phyloP scores from a whole-genome alignment of 2,888 invertebrate genomes.

The Candidula unifasciata region DNA sequence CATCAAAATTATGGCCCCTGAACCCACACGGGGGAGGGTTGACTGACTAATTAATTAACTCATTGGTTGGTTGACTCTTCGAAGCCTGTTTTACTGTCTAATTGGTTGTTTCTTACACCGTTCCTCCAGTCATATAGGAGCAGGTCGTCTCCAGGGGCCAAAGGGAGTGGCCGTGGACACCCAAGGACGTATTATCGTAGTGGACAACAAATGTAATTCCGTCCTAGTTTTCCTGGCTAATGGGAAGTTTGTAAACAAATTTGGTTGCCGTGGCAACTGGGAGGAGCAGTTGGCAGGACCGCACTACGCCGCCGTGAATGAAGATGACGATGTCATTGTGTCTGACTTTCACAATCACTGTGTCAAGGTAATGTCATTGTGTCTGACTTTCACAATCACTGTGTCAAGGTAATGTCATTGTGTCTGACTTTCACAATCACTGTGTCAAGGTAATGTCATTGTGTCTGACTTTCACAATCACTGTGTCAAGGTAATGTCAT shows the following conservation, averaged over 20 bases:
- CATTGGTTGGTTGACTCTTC: too few relatives aligned
- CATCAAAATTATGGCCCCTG: too few relatives aligned
- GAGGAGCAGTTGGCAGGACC: constrained; percentile 81
- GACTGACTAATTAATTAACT: too few relatives aligned
- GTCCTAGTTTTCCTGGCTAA: constrained; percentile 79
- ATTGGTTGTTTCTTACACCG: neutral
- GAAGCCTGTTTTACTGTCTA: neutral
- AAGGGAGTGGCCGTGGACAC: constrained; percentile 80
- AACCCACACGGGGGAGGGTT: too few relatives aligned
- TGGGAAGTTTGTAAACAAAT: constrained; percentile 79
- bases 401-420: too few relatives aligned
- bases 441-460: too few relatives aligned
- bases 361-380: constrained; percentile 73
- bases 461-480: too few relatives aligned
- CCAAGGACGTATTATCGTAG: constrained; percentile 79
- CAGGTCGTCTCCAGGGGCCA: constrained; percentile 61
- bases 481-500: too few relatives aligned
- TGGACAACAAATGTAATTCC: constrained; percentile 80
- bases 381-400: too few relatives aligned
- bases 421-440: too few relatives aligned
- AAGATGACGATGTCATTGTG: constrained; percentile 79
- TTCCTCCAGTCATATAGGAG: constrained; percentile 45
- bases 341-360: constrained; percentile 81
- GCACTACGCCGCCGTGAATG: constrained; percentile 80
- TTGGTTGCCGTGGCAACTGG: constrained; percentile 79